Percentiles rank a stretch among this genome's conserved stretches.
Evolutionary conservation across 2,113 vertebrate species (phyloP).

Genomic region (Callocephalon fimbriatum): DNA sequence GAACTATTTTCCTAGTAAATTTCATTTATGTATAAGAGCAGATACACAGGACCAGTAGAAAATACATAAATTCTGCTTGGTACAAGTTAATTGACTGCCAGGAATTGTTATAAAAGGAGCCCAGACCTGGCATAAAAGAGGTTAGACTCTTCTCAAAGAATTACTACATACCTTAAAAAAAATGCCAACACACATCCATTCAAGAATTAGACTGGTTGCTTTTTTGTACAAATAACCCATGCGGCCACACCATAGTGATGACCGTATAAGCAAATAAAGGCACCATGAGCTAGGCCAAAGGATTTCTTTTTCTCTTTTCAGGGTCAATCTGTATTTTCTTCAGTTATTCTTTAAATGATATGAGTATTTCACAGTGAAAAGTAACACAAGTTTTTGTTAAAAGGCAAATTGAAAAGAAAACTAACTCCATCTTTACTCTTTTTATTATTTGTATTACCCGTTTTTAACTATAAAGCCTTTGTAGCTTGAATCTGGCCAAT

Average conservation of each 20-base stretch:
- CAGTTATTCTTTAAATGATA: background rate
- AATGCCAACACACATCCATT: background rate
- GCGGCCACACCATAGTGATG: background rate
- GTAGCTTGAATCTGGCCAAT: background rate
- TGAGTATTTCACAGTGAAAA: background rate
- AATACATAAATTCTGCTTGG: background rate
- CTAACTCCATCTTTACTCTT: background rate
- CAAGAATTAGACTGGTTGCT: background rate
- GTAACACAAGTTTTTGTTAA: background rate
- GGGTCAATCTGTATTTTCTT: background rate
- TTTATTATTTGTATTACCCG: background rate
- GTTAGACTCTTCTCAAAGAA: background rate
- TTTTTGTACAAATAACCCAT: background rate
- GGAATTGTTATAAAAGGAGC: background rate
- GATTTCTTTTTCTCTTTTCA: background rate
- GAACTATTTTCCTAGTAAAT: background rate
- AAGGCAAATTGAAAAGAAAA: background rate
- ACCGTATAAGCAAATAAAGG: background rate
- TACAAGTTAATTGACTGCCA: background rate
- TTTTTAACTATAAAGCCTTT: background rate
- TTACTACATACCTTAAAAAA: background rate
- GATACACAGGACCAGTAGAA: background rate
- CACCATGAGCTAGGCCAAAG: fast-evolving
- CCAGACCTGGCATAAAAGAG: background rate
- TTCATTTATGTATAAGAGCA: background rate